Conservation (phyloP, 2,797 vertebrate genomes). For the Pseudopleuronectes americanus region DNA sequence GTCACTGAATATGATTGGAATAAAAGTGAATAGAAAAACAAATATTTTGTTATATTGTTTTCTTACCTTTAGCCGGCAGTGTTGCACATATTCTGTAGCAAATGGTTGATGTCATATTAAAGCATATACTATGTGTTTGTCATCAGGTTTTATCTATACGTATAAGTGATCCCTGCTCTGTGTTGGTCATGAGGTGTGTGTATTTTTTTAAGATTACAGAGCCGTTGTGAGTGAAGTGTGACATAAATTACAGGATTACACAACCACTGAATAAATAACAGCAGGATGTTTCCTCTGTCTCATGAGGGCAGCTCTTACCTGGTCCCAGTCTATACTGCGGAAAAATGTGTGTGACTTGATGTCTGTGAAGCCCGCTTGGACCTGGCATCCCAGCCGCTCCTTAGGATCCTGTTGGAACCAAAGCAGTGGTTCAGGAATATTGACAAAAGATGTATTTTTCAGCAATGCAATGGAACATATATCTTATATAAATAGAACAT, state of each 20-base stretch:
- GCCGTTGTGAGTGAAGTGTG: neutral
- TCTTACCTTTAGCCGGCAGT: neutral
- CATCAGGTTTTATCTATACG: too few species aligned
- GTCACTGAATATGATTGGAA: neutral
- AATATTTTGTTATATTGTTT: neutral
- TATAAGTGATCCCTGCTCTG: neutral
- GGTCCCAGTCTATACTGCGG: slow-evolving; percentile 98
- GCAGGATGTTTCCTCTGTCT: neutral
- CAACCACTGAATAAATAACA: neutral
- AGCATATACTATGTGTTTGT: too few species aligned
- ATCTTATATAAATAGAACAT: too few species aligned
- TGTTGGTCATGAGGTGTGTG: too few species aligned
- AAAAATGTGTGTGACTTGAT: slow-evolving; percentile 99
- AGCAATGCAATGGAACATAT: neutral
- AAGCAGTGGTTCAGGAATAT: slow-evolving; percentile 46
- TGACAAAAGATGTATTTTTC: slow-evolving; percentile 3
- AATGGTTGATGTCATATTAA: neutral
- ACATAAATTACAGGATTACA: neutral
- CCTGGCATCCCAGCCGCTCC: slow-evolving; percentile 96
- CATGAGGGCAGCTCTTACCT: slow-evolving; percentile 84
- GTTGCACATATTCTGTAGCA: neutral
- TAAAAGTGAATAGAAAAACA: neutral
- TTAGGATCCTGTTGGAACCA: slow-evolving; percentile 91
- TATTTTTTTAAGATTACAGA: neutral
- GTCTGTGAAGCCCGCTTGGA: slow-evolving; percentile 94